Percentiles rank a stretch among this genome's conserved stretches.
Evolutionary conservation across 2,797 vertebrate genomes (phyloP).

Genomic region (Spea hammondii): DNA sequence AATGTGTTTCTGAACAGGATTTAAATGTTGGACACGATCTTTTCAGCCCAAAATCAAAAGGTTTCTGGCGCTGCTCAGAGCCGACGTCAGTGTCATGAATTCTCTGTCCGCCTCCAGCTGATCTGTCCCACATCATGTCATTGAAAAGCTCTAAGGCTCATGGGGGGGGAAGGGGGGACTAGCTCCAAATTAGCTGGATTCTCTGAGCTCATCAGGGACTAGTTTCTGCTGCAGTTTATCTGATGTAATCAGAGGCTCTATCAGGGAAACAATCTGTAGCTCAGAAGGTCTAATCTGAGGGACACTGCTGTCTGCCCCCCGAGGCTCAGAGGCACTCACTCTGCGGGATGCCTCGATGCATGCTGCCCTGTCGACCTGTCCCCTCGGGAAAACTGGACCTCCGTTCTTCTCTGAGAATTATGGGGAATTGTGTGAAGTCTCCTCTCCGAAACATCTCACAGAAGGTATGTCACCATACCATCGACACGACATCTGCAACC

Average conservation of each 20-base stretch:
- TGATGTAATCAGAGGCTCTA: slow-evolving; percentile 77
- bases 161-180: slow-evolving; percentile 28
- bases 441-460: slow-evolving; percentile 90
- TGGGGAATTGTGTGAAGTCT: slow-evolving; percentile 98
- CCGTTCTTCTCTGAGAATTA: slow-evolving; percentile 68
- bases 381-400: slow-evolving; percentile 65
- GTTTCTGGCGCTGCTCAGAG: slow-evolving; percentile 16
- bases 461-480: slow-evolving; percentile 82
- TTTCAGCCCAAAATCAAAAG: slow-evolving; percentile 20
- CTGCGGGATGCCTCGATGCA: slow-evolving; percentile 68
- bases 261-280: slow-evolving; percentile 64
- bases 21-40: neutral
- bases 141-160: slow-evolving; percentile 55
- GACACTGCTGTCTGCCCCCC: slow-evolving; percentile 57
- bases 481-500: slow-evolving; percentile 7
- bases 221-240: slow-evolving; percentile 60
- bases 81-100: slow-evolving; percentile 42
- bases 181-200: slow-evolving; percentile 68
- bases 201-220: slow-evolving; percentile 61
- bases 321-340: slow-evolving; percentile 65
- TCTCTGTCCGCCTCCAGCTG: slow-evolving; percentile 68
- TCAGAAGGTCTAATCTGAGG: slow-evolving; percentile 72
- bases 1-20: neutral
- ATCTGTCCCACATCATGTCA: slow-evolving; percentile 67
- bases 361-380: slow-evolving; percentile 63